Base-by-base conservation (phyloP, 2,888 invertebrate species). In the Horisme vitalbata region DNA sequence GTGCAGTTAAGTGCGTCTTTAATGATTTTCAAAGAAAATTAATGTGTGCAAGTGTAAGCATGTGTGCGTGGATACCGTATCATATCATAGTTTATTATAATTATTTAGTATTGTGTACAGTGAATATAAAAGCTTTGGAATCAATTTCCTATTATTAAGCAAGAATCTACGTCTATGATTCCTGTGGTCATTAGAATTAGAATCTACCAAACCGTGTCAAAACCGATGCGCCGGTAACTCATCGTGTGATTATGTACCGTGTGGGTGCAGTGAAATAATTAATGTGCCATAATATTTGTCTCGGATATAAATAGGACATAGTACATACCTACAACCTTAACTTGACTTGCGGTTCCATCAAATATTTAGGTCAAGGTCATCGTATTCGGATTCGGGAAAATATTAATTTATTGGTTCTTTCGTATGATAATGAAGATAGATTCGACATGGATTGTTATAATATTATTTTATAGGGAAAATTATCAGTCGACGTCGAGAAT, bases 281-380 rank as follows among this genome's bases (percentile, higher is more conserved):
- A 33, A 26, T 37, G 47, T 59, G 36, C 50, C 47, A 15, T 31
- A 31, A 45, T 56, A 49, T 50, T 59, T 52, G 47, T 56, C 26
- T 45, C 38, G 36, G 52, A 41, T 63, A 65, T 58, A 68, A 66
- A 62, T 65, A 66, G 61, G 49, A 44, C 49, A 55, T 55, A 61
- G 62, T 68, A 68, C 71, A 69, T 61, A 62, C 68, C 68, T 71
- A 69, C 63, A 68, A 58, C 49, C 47, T 59, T 56, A 49, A 57
- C 55, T 55, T 43, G 55, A 57, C 54, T 35, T 45, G 30, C 61
- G 50, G 58, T 61, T 55, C 58, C 51, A 65, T 79, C 74, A 67
- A 52, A 63, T 60, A 87, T 79, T 70, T 83, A 71, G 86, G 88
- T 90, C 88, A 89, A 90, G 88, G 89, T 89, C 85, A 87, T 64